phyloP scores from a whole-genome alignment of 2,113 vertebrate genomes.

The Astur gentilis region DNA sequence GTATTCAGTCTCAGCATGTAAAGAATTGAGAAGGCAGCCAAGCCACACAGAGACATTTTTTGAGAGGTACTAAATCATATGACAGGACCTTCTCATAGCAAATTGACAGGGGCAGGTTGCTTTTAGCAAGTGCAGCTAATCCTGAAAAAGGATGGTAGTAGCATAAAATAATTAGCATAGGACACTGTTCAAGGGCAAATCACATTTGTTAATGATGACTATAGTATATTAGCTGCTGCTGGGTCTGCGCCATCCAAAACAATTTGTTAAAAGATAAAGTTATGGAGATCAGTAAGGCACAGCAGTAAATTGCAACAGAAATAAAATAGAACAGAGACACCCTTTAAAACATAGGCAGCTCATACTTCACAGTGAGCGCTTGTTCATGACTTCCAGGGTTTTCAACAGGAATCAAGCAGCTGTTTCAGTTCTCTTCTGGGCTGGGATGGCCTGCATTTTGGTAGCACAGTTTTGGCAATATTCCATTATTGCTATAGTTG shows the following conservation, averaged over 20 bases:
- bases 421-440: not conserved
- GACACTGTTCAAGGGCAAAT: constrained; percentile 33
- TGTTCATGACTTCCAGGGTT: not conserved
- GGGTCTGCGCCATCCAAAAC: not conserved
- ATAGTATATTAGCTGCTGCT: not conserved
- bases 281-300: not conserved
- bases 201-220: not conserved
- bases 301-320: not conserved
- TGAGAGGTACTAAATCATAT: not conserved
- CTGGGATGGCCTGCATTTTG: not conserved
- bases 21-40: not conserved
- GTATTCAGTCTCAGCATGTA: not conserved
- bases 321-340: not conserved
- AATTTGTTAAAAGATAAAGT: not conserved
- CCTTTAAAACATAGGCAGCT: not conserved
- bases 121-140: constrained; percentile 19
- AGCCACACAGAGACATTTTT: not conserved
- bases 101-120: not conserved
- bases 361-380: not conserved
- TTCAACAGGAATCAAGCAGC: not conserved
- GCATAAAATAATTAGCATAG: not conserved
- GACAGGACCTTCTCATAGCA: not conserved
- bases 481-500: not conserved
- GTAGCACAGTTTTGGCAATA: not conserved
- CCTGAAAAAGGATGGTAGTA: not conserved